Evolutionary conservation across 2,888 invertebrate species (phyloP).

Genomic region (Phengaris arion): DNA sequence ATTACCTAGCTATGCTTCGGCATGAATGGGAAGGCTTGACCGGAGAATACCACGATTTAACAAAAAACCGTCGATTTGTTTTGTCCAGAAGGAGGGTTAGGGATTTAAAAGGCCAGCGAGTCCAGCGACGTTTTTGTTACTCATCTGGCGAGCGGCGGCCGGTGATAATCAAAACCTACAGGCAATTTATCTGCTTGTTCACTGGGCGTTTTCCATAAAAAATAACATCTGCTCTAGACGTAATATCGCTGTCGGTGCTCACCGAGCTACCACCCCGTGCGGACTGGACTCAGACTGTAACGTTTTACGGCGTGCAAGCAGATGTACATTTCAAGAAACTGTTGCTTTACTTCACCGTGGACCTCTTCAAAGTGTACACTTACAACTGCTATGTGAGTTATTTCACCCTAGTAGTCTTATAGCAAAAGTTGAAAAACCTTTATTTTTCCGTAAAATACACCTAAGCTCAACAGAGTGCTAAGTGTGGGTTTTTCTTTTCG

Average conservation of each 20-base stretch:
- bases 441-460: not conserved
- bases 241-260: constrained; percentile 58
- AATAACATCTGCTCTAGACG: constrained; percentile 47
- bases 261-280: constrained; percentile 57
- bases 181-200: too few relatives aligned
- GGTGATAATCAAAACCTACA: too few relatives aligned
- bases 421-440: too few relatives aligned
- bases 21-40: too few relatives aligned
- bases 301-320: constrained; percentile 49
- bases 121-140: too few relatives aligned
- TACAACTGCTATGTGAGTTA: constrained; percentile 57
- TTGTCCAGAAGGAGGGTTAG: too few relatives aligned
- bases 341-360: constrained; percentile 56
- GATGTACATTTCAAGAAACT: constrained; percentile 65
- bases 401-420: not conserved
- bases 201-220: not conserved
- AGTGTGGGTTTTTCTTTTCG: too few relatives aligned
- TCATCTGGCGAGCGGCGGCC: too few relatives aligned
- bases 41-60: too few relatives aligned
- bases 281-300: constrained; percentile 56
- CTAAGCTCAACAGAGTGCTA: not conserved
- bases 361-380: constrained; percentile 55
- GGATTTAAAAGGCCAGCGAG: too few relatives aligned
- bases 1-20: too few relatives aligned
- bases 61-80: too few relatives aligned